These are phyloP conservation scores for Chesias legatella DNA, from an alignment of 2,888 invertebrate genomes.

Conservation along the genomic window DNA sequence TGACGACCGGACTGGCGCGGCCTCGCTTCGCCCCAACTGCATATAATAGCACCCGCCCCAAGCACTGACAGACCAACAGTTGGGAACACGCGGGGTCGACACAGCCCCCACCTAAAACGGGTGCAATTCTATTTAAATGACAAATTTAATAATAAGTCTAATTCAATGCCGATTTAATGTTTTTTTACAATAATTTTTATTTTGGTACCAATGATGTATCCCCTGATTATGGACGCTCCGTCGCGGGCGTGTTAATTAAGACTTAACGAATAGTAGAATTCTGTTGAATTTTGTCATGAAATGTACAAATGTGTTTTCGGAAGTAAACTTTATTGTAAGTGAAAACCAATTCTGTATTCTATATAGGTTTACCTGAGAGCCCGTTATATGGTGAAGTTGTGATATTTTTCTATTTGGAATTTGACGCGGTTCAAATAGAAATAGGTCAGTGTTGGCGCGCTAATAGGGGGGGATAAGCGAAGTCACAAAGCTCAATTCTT, in stretches of 20 bases:
- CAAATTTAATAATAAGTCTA: slow-evolving; percentile 76
- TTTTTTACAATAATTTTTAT: slow-evolving; percentile 68
- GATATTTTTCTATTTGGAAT: slow-evolving; percentile 69
- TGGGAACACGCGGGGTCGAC: slow-evolving; percentile 75
- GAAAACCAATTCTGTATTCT: slow-evolving; percentile 73
- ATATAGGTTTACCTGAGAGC: slow-evolving; percentile 69
- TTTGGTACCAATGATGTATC: slow-evolving; percentile 72
- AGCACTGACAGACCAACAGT: slow-evolving; percentile 50
- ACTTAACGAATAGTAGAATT: slow-evolving; percentile 65
- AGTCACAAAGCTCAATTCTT: slow-evolving; percentile 73
- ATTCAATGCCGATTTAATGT: slow-evolving; percentile 73
- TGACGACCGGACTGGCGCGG: slow-evolving; percentile 73
- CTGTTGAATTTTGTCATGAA: slow-evolving; percentile 79
- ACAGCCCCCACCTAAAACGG: slow-evolving; percentile 75
- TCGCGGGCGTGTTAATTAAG: slow-evolving; percentile 66
- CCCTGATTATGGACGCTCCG: slow-evolving; percentile 51
- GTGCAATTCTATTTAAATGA: slow-evolving; percentile 79
- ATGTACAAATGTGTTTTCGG: slow-evolving; percentile 79
- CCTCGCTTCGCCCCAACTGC: slow-evolving; percentile 75
- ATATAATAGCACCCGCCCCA: slow-evolving; percentile 44
- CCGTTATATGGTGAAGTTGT: slow-evolving; percentile 74
- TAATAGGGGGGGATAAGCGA: slow-evolving; percentile 56
- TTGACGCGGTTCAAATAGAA: slow-evolving; percentile 35
- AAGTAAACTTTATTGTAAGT: slow-evolving; percentile 77
- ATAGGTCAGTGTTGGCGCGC: slow-evolving; percentile 50